Base-by-base conservation (phyloP, 1,140 invertebrate species). In the Triops longicaudatus region DNA sequence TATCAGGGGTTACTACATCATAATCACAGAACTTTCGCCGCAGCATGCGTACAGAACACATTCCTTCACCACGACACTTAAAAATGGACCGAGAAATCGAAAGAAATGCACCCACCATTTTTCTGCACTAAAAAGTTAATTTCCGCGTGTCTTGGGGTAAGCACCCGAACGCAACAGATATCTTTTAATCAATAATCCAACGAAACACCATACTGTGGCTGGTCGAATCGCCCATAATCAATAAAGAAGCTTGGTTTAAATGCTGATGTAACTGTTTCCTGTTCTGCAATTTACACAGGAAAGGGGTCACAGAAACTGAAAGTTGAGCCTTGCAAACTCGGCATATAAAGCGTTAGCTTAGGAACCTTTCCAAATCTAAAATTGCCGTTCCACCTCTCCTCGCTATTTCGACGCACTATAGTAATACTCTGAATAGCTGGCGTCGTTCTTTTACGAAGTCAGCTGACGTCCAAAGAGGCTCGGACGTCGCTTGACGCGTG, bases 171-270 rank as follows among this genome's bases (percentile, higher is more conserved):
- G 50, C 50, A 63, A 63, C 50, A 63, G 50, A 37, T 63, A 22
- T 22, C 14, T 63, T n/a, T 63, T 63, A 63, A 63, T 63, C 50
- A 63, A 63, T 63, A 63, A 63, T 63, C 50, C 50, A 63, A 63
- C 22, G 14, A 6, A 14, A 6, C 22, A 7, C 50, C 14, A 17
- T 63, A 14, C 50, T 22, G 50, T 22, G 14, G 9, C 22, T 63
- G 50, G 50, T 63, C 50, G 50, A 63, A 63, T 63, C 14, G 22
- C 50, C 50, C 50, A 63, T 63, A 14, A 63, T 63, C 50, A 63
- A 63, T 63, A 63, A 63, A 5, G 9, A 63, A 63, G 14, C 50
- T 63, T 22, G 50, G 14, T 9, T 0, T 63, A 63, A 5, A 22
- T 63, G 50, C 22, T 63, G 7, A 63, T 63, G 50, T 22, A 11